Percentiles rank a stretch among this genome's conserved stretches.
phyloP scores from a whole-genome alignment of 2,888 invertebrate genomes.

The Onthophagus sagittarius region DNA sequence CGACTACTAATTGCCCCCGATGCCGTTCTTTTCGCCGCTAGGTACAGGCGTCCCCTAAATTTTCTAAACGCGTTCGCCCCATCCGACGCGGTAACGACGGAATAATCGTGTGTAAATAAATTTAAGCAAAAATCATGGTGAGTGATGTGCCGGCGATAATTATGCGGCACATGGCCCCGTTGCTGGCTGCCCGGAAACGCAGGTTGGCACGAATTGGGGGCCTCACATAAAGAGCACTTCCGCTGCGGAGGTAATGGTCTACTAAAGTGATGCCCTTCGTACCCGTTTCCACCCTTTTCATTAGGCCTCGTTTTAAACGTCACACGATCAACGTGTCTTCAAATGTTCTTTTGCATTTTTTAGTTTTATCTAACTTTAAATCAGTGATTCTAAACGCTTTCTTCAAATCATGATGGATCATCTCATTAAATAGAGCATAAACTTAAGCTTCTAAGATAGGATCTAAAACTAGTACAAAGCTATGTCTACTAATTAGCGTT shows the following conservation, averaged over 20 bases:
- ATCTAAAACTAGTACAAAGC: too few relatives aligned
- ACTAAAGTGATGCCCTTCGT: conserved; percentile 42
- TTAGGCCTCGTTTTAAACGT: background rate
- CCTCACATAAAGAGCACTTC: conserved; percentile 48
- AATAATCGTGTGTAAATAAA: conserved; percentile 42
- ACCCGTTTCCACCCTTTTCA: conserved; percentile 23
- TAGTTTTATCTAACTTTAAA: background rate
- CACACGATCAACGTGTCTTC: background rate
- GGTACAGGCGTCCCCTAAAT: background rate
- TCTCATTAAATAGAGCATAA: too few relatives aligned
- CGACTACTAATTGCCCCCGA: background rate
- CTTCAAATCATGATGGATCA: too few relatives aligned
- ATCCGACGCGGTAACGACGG: conserved; percentile 33
- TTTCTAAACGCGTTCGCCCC: background rate
- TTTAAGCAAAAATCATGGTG: conserved; percentile 37
- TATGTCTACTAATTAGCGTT: too few relatives aligned
- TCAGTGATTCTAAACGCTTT: too few relatives aligned
- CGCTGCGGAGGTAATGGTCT: conserved; percentile 45
- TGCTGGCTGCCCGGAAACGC: conserved; percentile 40
- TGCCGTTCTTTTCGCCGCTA: background rate
- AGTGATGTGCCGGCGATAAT: conserved; percentile 35
- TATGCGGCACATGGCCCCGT: conserved; percentile 38
- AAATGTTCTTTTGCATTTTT: background rate
- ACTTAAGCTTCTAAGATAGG: too few relatives aligned
- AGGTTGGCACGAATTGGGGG: conserved; percentile 46